These are phyloP conservation scores for Lepilemur ruficaudatus DNA, from an alignment of 2,797 vertebrate genomes.

Conservation along the genomic window DNA sequence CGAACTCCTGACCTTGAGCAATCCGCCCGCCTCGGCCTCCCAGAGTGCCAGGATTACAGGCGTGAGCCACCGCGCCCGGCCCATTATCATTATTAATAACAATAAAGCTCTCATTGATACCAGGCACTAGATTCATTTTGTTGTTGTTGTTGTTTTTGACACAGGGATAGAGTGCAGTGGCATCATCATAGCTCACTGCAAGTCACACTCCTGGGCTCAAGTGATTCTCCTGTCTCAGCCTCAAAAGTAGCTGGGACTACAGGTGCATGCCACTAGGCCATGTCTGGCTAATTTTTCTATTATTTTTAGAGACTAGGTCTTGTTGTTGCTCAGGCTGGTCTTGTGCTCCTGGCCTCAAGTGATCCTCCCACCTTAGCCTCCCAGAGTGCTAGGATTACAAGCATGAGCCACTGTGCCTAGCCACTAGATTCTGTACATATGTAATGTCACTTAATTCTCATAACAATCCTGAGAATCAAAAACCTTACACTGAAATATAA, in stretches of 20 bases:
- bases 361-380: not conserved
- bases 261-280: not conserved
- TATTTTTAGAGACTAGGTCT: too few species aligned
- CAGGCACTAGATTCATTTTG: too few species aligned
- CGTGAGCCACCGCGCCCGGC: too few species aligned
- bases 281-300: too few species aligned
- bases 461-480: not conserved
- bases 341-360: not conserved
- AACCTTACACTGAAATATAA: slow-evolving; percentile 5
- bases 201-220: not conserved
- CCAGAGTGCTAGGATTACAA: not conserved
- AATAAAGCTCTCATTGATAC: too few species aligned
- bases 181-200: not conserved
- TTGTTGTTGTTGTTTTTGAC: not conserved
- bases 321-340: too few species aligned
- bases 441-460: not conserved
- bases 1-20: too few species aligned
- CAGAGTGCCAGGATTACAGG: too few species aligned
- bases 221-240: not conserved
- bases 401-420: not conserved
- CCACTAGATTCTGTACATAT: not conserved
- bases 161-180: not conserved
- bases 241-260: not conserved
- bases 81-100: too few species aligned
- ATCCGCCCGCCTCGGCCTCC: too few species aligned